Percentiles rank a stretch among this genome's conserved stretches.
Conservation (phyloP, 2,113 vertebrate genomes). For the Cyanoramphus novaezelandiae region DNA sequence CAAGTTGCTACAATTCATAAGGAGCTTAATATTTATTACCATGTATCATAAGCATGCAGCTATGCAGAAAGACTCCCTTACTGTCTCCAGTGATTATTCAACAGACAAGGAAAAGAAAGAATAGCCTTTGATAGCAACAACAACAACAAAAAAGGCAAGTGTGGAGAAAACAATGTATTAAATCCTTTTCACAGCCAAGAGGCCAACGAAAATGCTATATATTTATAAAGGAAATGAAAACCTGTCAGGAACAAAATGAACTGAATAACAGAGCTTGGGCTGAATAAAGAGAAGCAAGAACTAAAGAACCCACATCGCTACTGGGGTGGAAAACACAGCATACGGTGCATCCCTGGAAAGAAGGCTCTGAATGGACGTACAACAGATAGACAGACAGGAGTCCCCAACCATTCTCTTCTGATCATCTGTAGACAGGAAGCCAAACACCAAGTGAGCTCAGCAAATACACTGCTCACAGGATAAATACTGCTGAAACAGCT, state of each 20-base stretch:
- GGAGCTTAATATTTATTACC: slow-evolving; percentile 59
- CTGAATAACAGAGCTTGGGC: slow-evolving; percentile 48
- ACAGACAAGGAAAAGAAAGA: background rate
- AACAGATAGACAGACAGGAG: background rate
- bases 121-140: slow-evolving; percentile 44
- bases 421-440: background rate
- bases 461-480: background rate
- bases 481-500: background rate
- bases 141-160: slow-evolving; percentile 13
- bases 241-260: slow-evolving; percentile 64
- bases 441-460: background rate
- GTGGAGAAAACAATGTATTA: slow-evolving; percentile 63
- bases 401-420: background rate
- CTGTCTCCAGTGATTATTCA: slow-evolving; percentile 51
- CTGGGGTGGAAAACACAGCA: background rate
- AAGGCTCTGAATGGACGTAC: background rate
- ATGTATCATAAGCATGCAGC: slow-evolving; percentile 4
- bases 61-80: slow-evolving; percentile 5
- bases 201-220: slow-evolving; percentile 64
- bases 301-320: background rate
- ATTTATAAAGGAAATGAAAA: slow-evolving; percentile 73
- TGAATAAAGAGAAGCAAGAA: slow-evolving; percentile 51
- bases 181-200: slow-evolving; percentile 66
- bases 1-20: slow-evolving; percentile 52
- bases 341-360: background rate